A percentile compares a stretch with the other conserved stretches of the same genome.
Evolutionary conservation across 2,113 vertebrate species (phyloP).

Genomic region (Lycocorax pyrrhopterus): DNA sequence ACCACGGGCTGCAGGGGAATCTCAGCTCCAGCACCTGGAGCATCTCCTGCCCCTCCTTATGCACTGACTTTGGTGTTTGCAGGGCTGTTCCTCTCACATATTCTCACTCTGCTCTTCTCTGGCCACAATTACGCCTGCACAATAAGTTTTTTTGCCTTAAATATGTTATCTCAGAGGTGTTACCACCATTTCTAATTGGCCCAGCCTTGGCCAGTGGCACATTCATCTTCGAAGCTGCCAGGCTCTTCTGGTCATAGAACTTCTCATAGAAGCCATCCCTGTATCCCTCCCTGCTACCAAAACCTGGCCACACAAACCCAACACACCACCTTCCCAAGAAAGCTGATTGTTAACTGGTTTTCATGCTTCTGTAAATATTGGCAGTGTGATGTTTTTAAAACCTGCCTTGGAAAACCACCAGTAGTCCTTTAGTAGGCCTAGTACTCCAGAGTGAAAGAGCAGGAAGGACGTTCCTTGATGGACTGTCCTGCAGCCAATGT

Average conservation of each 20-base stretch:
- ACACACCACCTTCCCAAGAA: background rate
- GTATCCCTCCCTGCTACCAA: background rate
- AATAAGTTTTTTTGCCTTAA: background rate
- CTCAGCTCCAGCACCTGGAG: fast-evolving
- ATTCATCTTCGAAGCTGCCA: background rate
- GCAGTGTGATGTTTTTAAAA: background rate
- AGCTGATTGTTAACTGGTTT: background rate
- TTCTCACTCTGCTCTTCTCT: background rate
- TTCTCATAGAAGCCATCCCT: background rate
- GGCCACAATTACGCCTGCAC: background rate
- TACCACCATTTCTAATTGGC: background rate
- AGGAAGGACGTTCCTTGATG: background rate
- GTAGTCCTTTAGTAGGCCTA: background rate
- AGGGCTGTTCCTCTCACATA: background rate
- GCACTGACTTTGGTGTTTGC: background rate
- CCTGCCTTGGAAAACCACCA: background rate
- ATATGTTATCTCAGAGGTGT: background rate
- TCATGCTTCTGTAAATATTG: background rate
- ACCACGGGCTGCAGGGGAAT: fast-evolving
- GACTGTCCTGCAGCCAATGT: background rate
- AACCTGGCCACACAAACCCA: background rate
- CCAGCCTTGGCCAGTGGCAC: no score
- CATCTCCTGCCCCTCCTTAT: background rate
- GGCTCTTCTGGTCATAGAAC: background rate
- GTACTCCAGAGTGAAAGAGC: background rate